Evolutionary conservation across 1,140 invertebrate genomes (phyloP).

Genomic region (Drosophila orosa): DNA sequence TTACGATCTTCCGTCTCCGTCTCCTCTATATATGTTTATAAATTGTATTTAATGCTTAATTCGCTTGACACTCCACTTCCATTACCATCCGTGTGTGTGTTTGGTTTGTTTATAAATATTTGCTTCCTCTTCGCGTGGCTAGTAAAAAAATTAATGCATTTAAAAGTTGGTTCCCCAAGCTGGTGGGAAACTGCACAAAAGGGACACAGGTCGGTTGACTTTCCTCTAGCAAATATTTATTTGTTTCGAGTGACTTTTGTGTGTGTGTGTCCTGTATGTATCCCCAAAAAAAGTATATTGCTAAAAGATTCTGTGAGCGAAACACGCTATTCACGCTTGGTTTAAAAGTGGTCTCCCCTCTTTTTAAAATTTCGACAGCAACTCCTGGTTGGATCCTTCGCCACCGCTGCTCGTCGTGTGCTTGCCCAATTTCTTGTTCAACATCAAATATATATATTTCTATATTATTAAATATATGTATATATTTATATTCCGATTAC

Average conservation of each 20-base stretch:
- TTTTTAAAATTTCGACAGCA: no score
- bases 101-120: constrained; percentile 7
- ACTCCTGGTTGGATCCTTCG: no score
- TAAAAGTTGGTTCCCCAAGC: constrained; percentile 10
- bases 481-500: constrained; percentile 69
- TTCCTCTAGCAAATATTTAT: no score
- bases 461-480: constrained; percentile 64
- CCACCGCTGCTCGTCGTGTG: not conserved
- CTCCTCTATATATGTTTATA: constrained; percentile 1
- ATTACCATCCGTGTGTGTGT: not conserved
- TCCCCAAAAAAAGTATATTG: no score
- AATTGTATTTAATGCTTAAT: constrained; percentile 21
- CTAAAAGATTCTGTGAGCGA: no score
- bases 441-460: constrained; percentile 76
- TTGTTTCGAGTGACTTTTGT: no score
- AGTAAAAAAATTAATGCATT: constrained; percentile 25
- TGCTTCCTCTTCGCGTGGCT: constrained; percentile 4
- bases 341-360: no score
- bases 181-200: constrained; percentile 9
- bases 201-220: constrained; percentile 1
- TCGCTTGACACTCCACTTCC: constrained; percentile 9
- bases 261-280: no score
- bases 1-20: not conserved
- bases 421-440: constrained; percentile 48
- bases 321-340: no score